These are phyloP conservation scores for Clanis bilineata DNA, from an alignment of 2,888 invertebrate species.

Conservation along the genomic window DNA sequence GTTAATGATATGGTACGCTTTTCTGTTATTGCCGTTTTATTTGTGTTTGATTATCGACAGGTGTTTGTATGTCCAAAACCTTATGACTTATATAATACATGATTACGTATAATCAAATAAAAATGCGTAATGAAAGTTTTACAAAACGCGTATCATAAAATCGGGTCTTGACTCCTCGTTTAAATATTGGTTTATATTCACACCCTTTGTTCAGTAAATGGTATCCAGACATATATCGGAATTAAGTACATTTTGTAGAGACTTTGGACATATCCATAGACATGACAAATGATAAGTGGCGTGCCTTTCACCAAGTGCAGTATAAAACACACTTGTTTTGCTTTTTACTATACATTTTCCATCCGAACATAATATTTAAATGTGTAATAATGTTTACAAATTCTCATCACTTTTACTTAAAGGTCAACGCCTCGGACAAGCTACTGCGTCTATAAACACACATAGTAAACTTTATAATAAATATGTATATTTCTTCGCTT, in stretches of 20 bases:
- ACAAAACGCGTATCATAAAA: neutral
- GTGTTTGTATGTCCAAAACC: neutral
- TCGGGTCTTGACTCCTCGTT: neutral
- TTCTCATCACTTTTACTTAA: slow-evolving; percentile 2
- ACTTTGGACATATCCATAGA: neutral
- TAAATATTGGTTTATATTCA: slow-evolving; percentile 11
- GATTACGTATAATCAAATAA: slow-evolving; percentile 1
- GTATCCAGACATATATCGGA: neutral
- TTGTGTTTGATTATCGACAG: neutral
- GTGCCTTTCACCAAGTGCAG: neutral
- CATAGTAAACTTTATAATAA: slow-evolving; percentile 35
- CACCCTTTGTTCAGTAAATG: slow-evolving; percentile 4
- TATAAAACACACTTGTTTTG: neutral
- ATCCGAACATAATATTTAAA: slow-evolving; percentile 10
- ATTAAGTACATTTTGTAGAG: slow-evolving; percentile 3
- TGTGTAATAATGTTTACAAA: slow-evolving; percentile 6
- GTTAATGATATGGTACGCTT: slow-evolving; percentile 35
- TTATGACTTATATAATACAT: neutral
- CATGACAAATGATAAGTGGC: neutral
- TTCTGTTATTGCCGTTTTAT: slow-evolving; percentile 21
- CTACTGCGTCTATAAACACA: slow-evolving; percentile 4
- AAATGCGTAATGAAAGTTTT: neutral
- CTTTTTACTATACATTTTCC: neutral
- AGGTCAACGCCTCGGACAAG: neutral
- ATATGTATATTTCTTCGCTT: slow-evolving; percentile 33